Base-by-base conservation (phyloP, 2,888 invertebrate genomes). In the Morpho helenor region DNA sequence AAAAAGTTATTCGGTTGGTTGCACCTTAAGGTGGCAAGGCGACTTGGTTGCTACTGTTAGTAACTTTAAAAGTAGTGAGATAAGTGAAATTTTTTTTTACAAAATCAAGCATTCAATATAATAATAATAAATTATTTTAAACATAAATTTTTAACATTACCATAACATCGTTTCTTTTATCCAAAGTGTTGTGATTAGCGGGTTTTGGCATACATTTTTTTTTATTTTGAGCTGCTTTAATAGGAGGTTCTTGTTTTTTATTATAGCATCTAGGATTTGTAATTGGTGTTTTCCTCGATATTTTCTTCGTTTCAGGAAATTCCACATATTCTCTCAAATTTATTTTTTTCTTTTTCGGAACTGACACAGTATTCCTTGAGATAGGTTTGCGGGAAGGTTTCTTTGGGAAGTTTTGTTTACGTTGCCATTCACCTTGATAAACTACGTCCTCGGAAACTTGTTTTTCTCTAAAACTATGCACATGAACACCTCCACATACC, bases 391-490 rank as follows among this genome's bases (percentile, higher is more conserved):
- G 43, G 8, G 22, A 16, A 39, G 50, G 54, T 8, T 7, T 59
- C 22, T 31, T 9, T 10, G 8, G 40, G 16, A 50, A 65, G 40
- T 61, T 56, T 59, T 68, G 50, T 22, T 58, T 40, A 49, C 68
- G 71, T 65, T 86, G 82, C 89, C 88, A 89, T 57, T 82, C 74
- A 50, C 89, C 88, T 73, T 86, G 87, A 64, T 75, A 90, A n/a
- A 88, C 68, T 31, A 89, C 74, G 66, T 90, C 89, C 68, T 87
- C 82, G 39, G 76, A 82, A 8, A 70, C 62, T 63, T 77, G 69
- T 66, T 72, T 81, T 47, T 85, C 77, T 68, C 71, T 84, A 58
- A 79, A 89, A 66, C 87, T 87, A 59, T 88, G 83, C n/a, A 89
- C 73, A 65, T 84, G 77, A 22, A 87, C 74, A 31, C 82, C 84